Base-by-base conservation (phyloP, 2,113 vertebrate species). In the Labrus mixtus region DNA sequence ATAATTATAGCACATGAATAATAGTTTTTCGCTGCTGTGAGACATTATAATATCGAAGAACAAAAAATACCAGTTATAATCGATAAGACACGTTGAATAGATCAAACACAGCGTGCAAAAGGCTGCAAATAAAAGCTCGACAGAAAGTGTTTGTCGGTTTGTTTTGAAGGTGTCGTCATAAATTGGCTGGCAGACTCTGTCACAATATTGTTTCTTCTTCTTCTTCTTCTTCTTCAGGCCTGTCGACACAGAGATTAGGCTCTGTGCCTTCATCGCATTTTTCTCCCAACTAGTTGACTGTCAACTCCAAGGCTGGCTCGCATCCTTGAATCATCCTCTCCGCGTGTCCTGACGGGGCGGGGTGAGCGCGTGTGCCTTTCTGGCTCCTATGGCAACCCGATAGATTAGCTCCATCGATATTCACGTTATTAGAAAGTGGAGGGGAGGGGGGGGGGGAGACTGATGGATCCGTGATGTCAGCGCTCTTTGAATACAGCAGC, bases 301-400 rank as follows among this genome's bases (percentile, higher is more conserved):
- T 50, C 23, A 76, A 78, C 83, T 89, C 53, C 62, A 61, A 39
- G 69, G 60, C 63, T 68, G 41, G 55, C 50, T 65, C 22, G 20
- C 67, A 76, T 81, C 76, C 82, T 66, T 81, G 76, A 80, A 75
- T 77, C 82, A 60, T 74, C 81, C 87, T 77, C 77, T 94, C 95
- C 95, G 94, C 15, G 45, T 82, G 76, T 89, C 88, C 90, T 71
- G 93, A 82, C 92, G 93, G 96, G 95, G 95, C 94, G 95, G 95
- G 95, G 95, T 92, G 93, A 93, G 95, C 63, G 73, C 93, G 89
- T 89, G 93, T 95, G 93, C 94, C 90, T 93, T 91, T 91, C 92
- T 55, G 86, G 95, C 96, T 97, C 92, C 95, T 95, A 95, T 96
- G 95, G 95, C 96, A 96, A 97, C 96, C 94, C 92, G 89, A 91